phyloP scores from a whole-genome alignment of 2,797 vertebrate genomes.

The Chromobotia macracanthus region DNA sequence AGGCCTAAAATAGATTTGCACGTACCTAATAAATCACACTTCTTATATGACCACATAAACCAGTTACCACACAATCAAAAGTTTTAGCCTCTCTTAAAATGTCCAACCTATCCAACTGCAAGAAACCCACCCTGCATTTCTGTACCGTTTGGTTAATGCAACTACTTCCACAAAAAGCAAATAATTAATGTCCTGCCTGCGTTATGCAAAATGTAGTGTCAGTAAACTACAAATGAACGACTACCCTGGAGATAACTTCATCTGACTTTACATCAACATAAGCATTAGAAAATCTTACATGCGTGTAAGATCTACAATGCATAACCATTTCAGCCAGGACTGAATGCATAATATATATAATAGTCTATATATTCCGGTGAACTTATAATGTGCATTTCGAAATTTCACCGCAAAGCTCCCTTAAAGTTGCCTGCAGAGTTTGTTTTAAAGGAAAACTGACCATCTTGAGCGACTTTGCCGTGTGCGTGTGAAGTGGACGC shows the following conservation, averaged over 20 bases:
- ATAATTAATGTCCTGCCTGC: neutral
- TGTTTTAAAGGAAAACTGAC: conserved; percentile 38
- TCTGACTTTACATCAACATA: conserved; percentile 20
- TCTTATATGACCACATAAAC: neutral
- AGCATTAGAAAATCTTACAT: conserved; percentile 21
- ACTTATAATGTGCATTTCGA: conserved; percentile 47
- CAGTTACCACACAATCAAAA: neutral
- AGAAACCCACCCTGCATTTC: neutral
- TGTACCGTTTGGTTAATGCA: neutral
- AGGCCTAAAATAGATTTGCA: neutral
- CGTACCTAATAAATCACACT: neutral
- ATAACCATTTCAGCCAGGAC: conserved; percentile 41
- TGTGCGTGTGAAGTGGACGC: conserved; percentile 32
- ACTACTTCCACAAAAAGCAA: neutral
- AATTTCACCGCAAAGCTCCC: neutral
- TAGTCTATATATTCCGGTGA: neutral
- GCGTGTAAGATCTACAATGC: conserved; percentile 48
- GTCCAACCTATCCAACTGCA: neutral
- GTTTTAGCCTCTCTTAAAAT: neutral
- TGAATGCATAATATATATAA: conserved; percentile 40
- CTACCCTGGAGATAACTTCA: neutral
- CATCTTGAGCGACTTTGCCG: conserved; percentile 7
- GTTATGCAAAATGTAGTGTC: neutral
- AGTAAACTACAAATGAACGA: neutral
- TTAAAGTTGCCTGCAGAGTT: conserved; percentile 30